phyloP scores from a whole-genome alignment of 2,797 vertebrate genomes.

The Melanotaenia maccullochi region DNA sequence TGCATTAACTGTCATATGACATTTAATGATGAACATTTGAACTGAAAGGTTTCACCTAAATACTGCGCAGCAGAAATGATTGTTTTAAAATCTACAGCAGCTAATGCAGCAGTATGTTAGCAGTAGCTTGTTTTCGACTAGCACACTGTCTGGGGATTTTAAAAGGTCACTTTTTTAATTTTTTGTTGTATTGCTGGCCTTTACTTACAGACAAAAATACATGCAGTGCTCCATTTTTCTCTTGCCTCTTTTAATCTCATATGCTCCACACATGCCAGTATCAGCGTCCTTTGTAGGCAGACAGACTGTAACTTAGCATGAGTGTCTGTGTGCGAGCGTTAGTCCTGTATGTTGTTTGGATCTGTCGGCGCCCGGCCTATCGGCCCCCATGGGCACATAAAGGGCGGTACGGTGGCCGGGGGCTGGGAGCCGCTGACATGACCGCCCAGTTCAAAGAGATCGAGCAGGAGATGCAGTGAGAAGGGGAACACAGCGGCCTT shows the following conservation, averaged over 20 bases:
- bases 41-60: no score
- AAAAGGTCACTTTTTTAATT: background rate
- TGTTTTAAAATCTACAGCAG: background rate
- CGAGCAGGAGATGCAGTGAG: conserved; percentile 68
- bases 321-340: conserved; percentile 30
- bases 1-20: no score
- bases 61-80: no score
- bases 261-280: conserved; percentile 31
- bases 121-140: background rate
- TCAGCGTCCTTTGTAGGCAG: conserved; percentile 30
- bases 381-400: conserved; percentile 74
- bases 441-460: conserved; percentile 79
- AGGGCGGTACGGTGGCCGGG: conserved; percentile 65
- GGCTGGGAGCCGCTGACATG: conserved; percentile 75
- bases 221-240: conserved; percentile 12
- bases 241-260: conserved; percentile 11
- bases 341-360: conserved; percentile 51
- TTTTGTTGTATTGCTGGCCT: background rate
- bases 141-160: background rate
- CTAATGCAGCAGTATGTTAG: background rate
- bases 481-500: conserved; percentile 74
- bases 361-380: conserved; percentile 76
- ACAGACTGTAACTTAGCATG: conserved; percentile 11
- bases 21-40: no score
- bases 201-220: background rate